Conservation (phyloP, 2,113 vertebrate species). For the Myiagra hebetior region DNA sequence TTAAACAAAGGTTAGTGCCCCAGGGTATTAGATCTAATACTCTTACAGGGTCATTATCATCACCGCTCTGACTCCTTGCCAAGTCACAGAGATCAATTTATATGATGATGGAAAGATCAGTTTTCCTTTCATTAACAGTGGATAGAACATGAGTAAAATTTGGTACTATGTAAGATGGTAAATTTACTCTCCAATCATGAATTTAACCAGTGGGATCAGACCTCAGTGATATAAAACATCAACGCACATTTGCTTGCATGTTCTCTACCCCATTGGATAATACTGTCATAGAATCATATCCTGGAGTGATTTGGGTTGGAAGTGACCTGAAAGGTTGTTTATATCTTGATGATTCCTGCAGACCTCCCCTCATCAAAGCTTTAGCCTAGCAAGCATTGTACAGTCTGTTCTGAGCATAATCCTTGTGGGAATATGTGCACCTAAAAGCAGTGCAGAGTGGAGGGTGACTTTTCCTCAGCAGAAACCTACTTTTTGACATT, state of each 20-base stretch:
- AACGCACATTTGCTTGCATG: not conserved
- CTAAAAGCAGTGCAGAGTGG: not conserved
- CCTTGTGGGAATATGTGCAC: not conserved
- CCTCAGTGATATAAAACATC: not conserved
- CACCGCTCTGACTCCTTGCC: not conserved
- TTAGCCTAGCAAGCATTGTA: not conserved
- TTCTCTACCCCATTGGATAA: not conserved
- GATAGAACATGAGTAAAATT: not conserved
- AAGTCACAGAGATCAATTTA: constrained; percentile 1
- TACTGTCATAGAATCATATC: not conserved
- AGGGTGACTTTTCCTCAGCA: not conserved
- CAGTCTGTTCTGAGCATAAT: not conserved
- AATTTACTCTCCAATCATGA: not conserved
- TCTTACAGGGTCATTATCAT: not conserved
- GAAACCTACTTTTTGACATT: not conserved
- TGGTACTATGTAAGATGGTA: not conserved
- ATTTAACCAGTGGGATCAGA: not conserved
- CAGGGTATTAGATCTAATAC: not conserved
- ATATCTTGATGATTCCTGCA: not conserved
- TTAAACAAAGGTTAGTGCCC: constrained; percentile 31
- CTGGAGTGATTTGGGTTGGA: not conserved
- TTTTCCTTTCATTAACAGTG: constrained; percentile 4
- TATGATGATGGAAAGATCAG: not conserved
- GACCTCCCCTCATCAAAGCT: not conserved
- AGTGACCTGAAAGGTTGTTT: not conserved